A percentile compares a stretch with the other conserved stretches of the same genome.
phyloP scores from a whole-genome alignment of 1,140 invertebrate species.

The Nasonia giraulti region DNA sequence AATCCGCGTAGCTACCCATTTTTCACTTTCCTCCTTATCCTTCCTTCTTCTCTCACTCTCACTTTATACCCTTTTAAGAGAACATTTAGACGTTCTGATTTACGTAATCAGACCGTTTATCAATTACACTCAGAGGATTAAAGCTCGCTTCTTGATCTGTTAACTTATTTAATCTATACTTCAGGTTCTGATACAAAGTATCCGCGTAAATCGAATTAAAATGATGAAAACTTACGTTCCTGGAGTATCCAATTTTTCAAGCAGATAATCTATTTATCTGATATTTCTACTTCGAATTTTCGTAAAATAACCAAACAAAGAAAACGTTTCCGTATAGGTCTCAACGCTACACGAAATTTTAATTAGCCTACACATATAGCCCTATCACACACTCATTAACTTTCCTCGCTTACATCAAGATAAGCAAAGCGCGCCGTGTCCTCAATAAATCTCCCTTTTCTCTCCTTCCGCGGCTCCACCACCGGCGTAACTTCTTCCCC shows the following conservation, averaged over 20 bases:
- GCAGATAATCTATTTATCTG: too few species aligned
- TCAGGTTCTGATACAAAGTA: too few species aligned
- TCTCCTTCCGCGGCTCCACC: neutral
- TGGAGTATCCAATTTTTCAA: too few species aligned
- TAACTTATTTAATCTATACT: neutral
- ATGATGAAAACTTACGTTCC: too few species aligned
- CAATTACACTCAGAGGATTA: conserved; percentile 35
- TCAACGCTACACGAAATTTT: conserved; percentile 8
- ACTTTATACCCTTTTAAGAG: conserved; percentile 30
- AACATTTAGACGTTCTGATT: conserved; percentile 56
- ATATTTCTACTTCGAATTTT: too few species aligned
- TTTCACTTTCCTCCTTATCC: conserved; percentile 11
- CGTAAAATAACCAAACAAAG: too few species aligned
- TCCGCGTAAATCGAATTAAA: too few species aligned
- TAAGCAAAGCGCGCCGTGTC: conserved; percentile 54
- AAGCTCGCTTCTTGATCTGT: neutral
- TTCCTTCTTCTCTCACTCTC: neutral
- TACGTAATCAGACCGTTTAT: conserved; percentile 59
- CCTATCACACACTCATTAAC: conserved; percentile 12
- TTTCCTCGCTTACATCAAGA: conserved; percentile 33
- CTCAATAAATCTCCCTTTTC: conserved; percentile 45
- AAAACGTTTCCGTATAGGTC: too few species aligned
- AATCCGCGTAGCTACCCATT: conserved; percentile 37
- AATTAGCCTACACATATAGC: conserved; percentile 21
- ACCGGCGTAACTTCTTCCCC: neutral